Evolutionary conservation across 92 coral and sea anemone species (phyloP), one percentile per base, ranked within the genome.

Genomic region (Zoanthus sociatus): DNA sequence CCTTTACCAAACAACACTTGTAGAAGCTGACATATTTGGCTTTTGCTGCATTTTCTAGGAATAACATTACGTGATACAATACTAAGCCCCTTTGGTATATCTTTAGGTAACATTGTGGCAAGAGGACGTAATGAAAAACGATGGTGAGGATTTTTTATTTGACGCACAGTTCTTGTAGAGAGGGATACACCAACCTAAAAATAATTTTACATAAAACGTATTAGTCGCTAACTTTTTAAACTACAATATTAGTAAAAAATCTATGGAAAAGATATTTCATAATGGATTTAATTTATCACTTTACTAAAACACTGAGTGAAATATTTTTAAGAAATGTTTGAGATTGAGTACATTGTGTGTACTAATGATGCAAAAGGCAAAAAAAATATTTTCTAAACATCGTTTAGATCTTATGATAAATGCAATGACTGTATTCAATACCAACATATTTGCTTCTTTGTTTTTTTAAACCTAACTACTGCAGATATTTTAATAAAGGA

Each of bases 131-230:
- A 84, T 15, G 86, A 61, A 77, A 95, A 90, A 9, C 82, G 89
- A 73, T 83, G 82, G 37, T 69, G 83, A 48, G 97, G 95, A 50
- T 90, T 83, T 44, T 69, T 73, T 13, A 72, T 66, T 18, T 88
- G 56, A 63, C 91, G 84, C 20, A 97, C 75, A 42, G 76, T 71
- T 17, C 83, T 67, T 1, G 98, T 90, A 12, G 99, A 95, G 46
- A 97, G 83, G 15, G 91, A 77, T 13, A 97, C 95, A 42, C 99
- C 99, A 64, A 97, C 91, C 99, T 97, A 53, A 9, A 50, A 58
- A 45, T 56, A 48, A 16, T 50, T 3, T 76, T 16, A n/a, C 53
- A 9, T 45, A 8, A 42, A 14, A 37, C 42, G 42, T 37, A 0
- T 37, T 2, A 37, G 42, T 37, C 42, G 42, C 42, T 37, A 16